Conservation (phyloP, 2,113 vertebrate species). For the Bagarius yarrelli region DNA sequence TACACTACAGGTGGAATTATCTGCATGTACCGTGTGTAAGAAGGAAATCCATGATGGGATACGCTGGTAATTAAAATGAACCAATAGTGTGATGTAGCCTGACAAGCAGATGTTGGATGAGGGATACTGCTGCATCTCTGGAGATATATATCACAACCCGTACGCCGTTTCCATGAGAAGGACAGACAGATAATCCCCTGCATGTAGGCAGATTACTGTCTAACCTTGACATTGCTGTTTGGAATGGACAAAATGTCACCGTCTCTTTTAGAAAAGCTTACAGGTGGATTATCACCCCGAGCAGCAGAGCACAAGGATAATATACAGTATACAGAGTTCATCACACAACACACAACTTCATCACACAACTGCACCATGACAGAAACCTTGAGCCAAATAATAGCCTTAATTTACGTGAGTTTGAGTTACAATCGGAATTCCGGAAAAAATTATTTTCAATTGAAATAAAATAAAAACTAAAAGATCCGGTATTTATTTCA, state of each 20-base stretch:
- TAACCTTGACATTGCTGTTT: neutral
- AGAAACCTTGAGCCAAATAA: too few species aligned
- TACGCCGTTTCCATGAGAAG: neutral
- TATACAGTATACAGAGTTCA: neutral
- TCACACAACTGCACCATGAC: too few species aligned
- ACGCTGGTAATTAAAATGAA: neutral
- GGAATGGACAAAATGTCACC: conserved; percentile 7
- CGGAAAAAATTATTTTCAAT: too few species aligned
- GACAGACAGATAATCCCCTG: neutral
- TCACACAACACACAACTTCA: too few species aligned
- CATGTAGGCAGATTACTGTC: neutral
- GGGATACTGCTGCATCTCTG: too few species aligned
- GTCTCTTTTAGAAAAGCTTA: conserved; percentile 24
- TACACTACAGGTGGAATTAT: neutral
- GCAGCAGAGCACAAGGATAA: neutral
- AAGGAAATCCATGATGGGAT: neutral
- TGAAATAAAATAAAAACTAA: too few species aligned
- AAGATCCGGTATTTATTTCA: too few species aligned
- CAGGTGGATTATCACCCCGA: conserved; percentile 14
- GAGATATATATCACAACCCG: too few species aligned
- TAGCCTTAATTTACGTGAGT: too few species aligned
- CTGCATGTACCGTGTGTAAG: neutral
- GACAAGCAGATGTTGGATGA: too few species aligned
- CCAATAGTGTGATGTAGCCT: neutral
- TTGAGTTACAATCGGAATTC: too few species aligned